These are phyloP conservation scores for Astropecten irregularis DNA, from an alignment of 53 echinoderm and acorn worm genomes.

Conservation along the genomic window DNA sequence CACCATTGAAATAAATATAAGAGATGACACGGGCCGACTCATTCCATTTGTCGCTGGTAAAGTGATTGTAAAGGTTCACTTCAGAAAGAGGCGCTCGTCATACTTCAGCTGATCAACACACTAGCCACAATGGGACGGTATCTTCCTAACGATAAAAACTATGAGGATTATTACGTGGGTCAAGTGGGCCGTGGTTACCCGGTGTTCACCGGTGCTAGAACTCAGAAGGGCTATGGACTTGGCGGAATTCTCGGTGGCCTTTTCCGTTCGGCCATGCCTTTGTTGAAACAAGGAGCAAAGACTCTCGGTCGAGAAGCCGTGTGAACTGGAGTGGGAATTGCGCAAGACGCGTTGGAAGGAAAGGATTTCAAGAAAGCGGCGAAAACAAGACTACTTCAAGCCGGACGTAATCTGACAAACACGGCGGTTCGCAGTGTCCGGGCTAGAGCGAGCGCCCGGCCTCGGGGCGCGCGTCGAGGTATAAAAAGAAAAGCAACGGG, in stretches of 20 bases:
- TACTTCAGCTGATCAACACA: too few species aligned
- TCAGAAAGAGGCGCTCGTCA: slow-evolving; percentile 51
- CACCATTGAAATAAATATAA: slow-evolving; percentile 47
- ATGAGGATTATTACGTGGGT: too few species aligned
- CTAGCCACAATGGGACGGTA: background rate
- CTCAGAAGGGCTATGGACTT: too few species aligned
- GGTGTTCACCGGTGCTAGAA: slow-evolving; percentile 27
- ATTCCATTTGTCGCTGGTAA: slow-evolving; percentile 74
- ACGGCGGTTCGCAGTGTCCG: background rate
- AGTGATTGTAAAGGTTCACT: slow-evolving; percentile 77
- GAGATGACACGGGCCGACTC: too few species aligned
- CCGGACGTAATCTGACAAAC: slow-evolving; percentile 28
- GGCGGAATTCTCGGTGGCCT: too few species aligned
- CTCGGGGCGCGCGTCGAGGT: background rate
- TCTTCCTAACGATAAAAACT: background rate
- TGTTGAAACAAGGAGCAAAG: slow-evolving; percentile 52
- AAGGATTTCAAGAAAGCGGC: slow-evolving; percentile 30
- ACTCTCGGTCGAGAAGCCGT: slow-evolving; percentile 47
- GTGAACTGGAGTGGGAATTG: slow-evolving; percentile 44
- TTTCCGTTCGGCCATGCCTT: slow-evolving; percentile 30
- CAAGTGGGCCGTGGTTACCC: slow-evolving; percentile 40
- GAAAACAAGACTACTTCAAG: background rate
- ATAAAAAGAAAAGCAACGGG: slow-evolving; percentile 1
- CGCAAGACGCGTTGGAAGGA: slow-evolving; percentile 52
- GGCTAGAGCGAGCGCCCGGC: background rate